phyloP scores from a whole-genome alignment of 1,140 invertebrate genomes.

The Caenorhabditis briggsae region DNA sequence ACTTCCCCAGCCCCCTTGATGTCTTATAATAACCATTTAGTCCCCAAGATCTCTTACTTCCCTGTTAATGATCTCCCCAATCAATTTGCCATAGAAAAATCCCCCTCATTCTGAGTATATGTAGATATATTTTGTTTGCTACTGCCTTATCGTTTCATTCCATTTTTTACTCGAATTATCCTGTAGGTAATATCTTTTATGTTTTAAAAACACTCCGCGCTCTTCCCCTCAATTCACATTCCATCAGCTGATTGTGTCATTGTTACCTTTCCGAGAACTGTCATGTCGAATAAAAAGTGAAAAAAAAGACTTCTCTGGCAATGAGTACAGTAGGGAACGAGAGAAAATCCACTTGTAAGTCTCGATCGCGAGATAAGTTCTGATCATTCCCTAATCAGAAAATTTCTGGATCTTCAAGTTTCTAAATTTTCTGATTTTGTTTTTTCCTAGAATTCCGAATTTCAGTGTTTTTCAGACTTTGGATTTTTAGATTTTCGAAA shows the following conservation, averaged over 20 bases:
- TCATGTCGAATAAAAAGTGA: constrained; percentile 6
- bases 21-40: neutral
- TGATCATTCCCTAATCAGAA: no score
- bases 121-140: constrained; percentile 3
- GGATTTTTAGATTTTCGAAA: no score
- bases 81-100: neutral
- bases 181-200: constrained; percentile 12
- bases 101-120: constrained; percentile 11
- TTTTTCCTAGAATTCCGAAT: no score
- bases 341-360: no score
- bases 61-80: neutral
- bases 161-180: neutral
- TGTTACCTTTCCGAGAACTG: neutral
- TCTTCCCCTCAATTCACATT: neutral
- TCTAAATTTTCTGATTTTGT: no score
- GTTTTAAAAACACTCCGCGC: constrained; percentile 6
- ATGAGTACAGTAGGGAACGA: no score
- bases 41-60: neutral
- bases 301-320: no score
- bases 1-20: neutral
- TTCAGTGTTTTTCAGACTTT: no score
- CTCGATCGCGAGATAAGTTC: no score
- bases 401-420: no score
- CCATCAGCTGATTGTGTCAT: neutral
- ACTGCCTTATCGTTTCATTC: neutral